Evolutionary conservation across 2,113 vertebrate genomes (phyloP), one percentile per base, ranked within the genome.

Genomic region (Caranx melampygus): DNA sequence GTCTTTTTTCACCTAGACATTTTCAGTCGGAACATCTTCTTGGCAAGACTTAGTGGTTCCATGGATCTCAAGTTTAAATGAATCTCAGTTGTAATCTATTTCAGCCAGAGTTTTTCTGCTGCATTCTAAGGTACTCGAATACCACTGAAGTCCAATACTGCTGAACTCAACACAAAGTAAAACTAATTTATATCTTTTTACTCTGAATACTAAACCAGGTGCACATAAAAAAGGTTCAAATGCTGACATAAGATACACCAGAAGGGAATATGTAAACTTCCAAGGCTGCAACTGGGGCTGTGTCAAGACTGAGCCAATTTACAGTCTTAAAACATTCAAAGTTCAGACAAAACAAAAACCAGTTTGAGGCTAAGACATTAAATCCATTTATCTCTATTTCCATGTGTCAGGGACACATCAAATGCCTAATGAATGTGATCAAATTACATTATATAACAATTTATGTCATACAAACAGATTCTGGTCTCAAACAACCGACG

Each of bases 151-250:
- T 68, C 55, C 42, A 78, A 84, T 87, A 85, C 20, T 79, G 81
- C 79, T 71, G 64, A 79, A 55, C 79, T 84, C 71, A 63, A 71
- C 81, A 80, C 35, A 90, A 81, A 74, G 64, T 21, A 59, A 82
- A 84, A 84, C 61, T 55, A 33, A 72, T 63, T 77, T 79, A 52
- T 75, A 75, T 80, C 3, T 83, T 76, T 81, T 75, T 62, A 49
- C 34, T 44, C 66, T 31, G 66, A 80, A 79, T 77, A 57, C 51
- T 61, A 73, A 79, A 64, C 75, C 42, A 52, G 13, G 65, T 26
- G 80, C 58, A 66, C 64, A 72, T 20, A 34, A 61, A 81, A 49
- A 21, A 67, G 62, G 74, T 49, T 18, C 21, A 59, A 76, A 45
- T 45, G 47, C 40, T 45, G 63, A 81, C 14, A 34, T 45, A 80